phyloP scores from a whole-genome alignment of 2,797 vertebrate species.

The Lindbergichthys nudifrons region DNA sequence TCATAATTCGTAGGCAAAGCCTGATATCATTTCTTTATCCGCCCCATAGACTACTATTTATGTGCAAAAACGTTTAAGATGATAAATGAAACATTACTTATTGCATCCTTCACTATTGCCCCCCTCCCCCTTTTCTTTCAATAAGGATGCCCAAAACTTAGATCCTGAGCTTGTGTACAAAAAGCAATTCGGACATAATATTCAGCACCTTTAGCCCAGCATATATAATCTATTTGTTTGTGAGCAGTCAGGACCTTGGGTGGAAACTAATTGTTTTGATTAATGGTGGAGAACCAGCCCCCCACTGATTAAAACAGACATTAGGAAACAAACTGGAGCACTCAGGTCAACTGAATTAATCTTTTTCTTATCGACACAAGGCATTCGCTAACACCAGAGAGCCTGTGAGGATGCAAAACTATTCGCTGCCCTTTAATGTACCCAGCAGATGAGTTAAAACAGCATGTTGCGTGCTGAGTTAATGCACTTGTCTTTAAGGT shows the following conservation, averaged over 20 bases:
- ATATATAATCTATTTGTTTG: constrained; percentile 8
- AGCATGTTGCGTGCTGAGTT: constrained; percentile 4
- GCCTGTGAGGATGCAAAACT: constrained; percentile 4
- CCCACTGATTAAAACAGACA: constrained; percentile 55
- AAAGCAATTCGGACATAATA: background rate
- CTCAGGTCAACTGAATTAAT: constrained; percentile 31
- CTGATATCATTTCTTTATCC: background rate
- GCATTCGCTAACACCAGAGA: constrained; percentile 8
- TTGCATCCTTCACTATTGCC: background rate
- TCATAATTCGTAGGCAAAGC: too few relatives aligned
- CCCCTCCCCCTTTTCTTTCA: too few relatives aligned
- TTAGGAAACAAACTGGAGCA: constrained; percentile 30
- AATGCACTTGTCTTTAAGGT: constrained; percentile 17
- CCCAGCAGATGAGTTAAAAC: background rate
- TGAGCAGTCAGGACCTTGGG: constrained; percentile 8
- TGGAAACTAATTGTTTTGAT: constrained; percentile 56
- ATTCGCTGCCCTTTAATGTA: constrained; percentile 9
- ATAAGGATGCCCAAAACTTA: background rate
- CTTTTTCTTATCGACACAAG: background rate
- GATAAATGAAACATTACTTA: constrained; percentile 1
- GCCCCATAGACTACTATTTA: background rate
- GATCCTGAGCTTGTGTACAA: background rate
- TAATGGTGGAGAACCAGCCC: constrained; percentile 32
- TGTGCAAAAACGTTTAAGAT: background rate
- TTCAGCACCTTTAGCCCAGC: constrained; percentile 17